Base-by-base conservation (phyloP, 1,140 invertebrate species). In the Drosophila fuyamai region DNA sequence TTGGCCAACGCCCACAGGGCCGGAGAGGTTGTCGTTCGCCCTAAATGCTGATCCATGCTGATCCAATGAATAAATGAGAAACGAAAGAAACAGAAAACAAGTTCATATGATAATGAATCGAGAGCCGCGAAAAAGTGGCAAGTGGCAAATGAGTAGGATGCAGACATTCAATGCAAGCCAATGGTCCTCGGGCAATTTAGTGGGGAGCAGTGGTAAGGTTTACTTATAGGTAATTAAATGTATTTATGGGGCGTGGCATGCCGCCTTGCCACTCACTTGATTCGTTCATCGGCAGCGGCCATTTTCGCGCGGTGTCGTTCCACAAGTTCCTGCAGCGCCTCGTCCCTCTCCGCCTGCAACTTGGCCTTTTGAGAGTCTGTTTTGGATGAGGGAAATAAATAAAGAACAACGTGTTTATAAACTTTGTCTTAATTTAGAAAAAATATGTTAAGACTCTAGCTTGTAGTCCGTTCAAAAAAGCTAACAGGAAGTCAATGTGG, bases 351-450 rank as follows among this genome's bases (percentile, higher is more conserved):
- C 61, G 93, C 90, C 54, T 93, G 92, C 57, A 94, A 79, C 73
- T 94, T 93, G 43, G 93, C 93, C 91, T 94, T 94, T 79, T 94
- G 93, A 29, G 92, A 79, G 67, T 94, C 94, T 94, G 70, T 94
- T 67, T 9, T 38, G 5, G 5, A 14, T 40, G 2, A n/a, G 4
- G 32, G n/a, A 13, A 47, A 47, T 13, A 2, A 5, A 23, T 18
- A 23, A 7, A 8, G 1, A n/a, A 32, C 8, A 32, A 7, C 0
- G 29, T 1, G 5, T 32, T 7, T 1, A 7, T 32, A 32, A 32
- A 32, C 29, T 0, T 5, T 7, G 0, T 32, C 29, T 7, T 32
- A 0, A 27, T n/a, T 27, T n/a, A n/a, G 6, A 27, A 13, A 16
- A 16, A 2, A 14, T 1, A 8, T 7, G 6, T 6, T 32, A 32